Conservation (phyloP, 2,113 vertebrate species). For the Pungitius pungitius region DNA sequence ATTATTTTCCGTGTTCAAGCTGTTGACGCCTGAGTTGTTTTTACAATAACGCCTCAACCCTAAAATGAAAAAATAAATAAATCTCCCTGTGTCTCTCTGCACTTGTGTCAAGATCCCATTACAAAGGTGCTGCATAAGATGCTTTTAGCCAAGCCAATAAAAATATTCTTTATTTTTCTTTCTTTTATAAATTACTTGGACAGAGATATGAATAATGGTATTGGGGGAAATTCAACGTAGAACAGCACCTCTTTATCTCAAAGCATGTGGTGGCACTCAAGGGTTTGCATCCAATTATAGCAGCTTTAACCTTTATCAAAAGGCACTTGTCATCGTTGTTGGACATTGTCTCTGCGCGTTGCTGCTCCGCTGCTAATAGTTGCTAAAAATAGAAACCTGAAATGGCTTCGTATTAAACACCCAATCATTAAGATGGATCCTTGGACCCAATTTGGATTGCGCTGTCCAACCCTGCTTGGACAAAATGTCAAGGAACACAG, state of each 20-base stretch:
- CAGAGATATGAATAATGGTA: neutral
- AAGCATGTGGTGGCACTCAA: neutral
- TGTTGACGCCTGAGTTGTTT: conserved; percentile 31
- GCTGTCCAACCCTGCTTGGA: conserved; percentile 39
- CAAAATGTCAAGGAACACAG: conserved; percentile 62
- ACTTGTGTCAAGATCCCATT: neutral
- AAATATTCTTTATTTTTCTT: neutral
- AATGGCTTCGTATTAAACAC: conserved; percentile 36
- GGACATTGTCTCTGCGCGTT: conserved; percentile 28
- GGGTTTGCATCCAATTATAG: conserved; percentile 11
- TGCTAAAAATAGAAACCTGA: conserved; percentile 54
- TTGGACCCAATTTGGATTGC: conserved; percentile 44
- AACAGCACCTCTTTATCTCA: neutral
- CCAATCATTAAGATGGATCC: conserved; percentile 50
- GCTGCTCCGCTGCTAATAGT: conserved; percentile 9
- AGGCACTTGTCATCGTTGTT: conserved; percentile 23
- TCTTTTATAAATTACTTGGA: too few species aligned
- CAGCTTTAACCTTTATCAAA: conserved; percentile 37
- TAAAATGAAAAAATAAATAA: too few species aligned
- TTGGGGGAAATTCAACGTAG: neutral
- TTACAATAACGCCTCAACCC: conserved; percentile 5
- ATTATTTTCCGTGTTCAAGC: neutral
- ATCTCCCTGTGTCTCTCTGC: neutral
- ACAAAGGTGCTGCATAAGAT: neutral
- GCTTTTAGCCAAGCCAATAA: conserved; percentile 4